Conservation (phyloP, 2,797 vertebrate species). For the Argyrosomus regius region DNA sequence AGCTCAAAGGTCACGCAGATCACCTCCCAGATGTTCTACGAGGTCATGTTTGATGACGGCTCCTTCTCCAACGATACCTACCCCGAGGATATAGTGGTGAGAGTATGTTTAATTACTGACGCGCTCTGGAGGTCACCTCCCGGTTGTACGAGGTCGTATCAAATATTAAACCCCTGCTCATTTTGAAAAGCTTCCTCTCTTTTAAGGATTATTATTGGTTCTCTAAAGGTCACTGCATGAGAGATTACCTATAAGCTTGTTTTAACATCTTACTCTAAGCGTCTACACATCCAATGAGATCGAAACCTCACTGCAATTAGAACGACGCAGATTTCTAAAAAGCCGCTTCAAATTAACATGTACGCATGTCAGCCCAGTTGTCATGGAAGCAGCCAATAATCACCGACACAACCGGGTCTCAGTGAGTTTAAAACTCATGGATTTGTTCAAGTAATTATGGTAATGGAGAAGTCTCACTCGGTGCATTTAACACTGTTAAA, state of each 20-base stretch:
- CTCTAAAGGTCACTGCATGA: not conserved
- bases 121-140: conserved; percentile 34
- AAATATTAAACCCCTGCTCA: conserved; percentile 3
- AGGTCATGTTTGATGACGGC: conserved; percentile 97
- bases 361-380: conserved; percentile 2
- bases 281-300: not conserved
- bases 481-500: conserved; percentile 6
- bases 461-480: conserved; percentile 22
- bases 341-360: conserved; percentile 10
- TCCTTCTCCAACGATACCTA: conserved; percentile 97
- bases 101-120: conserved; percentile 71
- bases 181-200: conserved; percentile 19
- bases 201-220: not conserved
- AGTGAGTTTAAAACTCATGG: conserved; percentile 28
- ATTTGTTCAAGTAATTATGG: conserved; percentile 41
- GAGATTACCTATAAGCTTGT: not conserved
- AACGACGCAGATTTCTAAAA: conserved; percentile 17
- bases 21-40: conserved; percentile 94
- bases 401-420: not conserved
- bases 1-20: conserved; percentile 92
- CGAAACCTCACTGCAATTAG: conserved; percentile 13
- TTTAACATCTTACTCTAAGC: not conserved
- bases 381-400: conserved; percentile 27
- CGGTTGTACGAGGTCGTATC: conserved; percentile 25
- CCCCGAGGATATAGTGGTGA: conserved; percentile 98